These are phyloP conservation scores for Pissodes strobi DNA, from an alignment of 1,140 invertebrate genomes.

Conservation along the genomic window DNA sequence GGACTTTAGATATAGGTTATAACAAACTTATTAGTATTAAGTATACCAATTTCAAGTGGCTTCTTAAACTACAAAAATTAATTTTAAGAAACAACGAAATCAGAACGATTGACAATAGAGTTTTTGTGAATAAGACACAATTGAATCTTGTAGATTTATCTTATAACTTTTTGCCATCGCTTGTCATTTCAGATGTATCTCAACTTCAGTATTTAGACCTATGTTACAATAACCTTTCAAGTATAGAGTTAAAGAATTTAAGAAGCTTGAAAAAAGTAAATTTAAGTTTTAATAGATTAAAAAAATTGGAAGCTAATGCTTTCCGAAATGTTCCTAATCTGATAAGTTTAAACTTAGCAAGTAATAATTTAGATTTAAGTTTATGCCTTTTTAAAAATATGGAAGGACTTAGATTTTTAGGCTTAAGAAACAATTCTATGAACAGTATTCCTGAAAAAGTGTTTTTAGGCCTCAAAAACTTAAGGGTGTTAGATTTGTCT, in stretches of 20 bases:
- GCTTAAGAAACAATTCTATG: conserved; percentile 38
- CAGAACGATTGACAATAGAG: conserved; percentile 18
- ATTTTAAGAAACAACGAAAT: conserved; percentile 26
- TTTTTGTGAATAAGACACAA: conserved; percentile 24
- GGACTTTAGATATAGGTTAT: conserved; percentile 29
- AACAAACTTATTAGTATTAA: conserved; percentile 36
- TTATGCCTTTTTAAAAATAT: conserved; percentile 31
- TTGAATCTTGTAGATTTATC: conserved; percentile 39
- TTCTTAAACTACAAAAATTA: conserved; percentile 26
- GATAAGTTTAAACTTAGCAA: conserved; percentile 35
- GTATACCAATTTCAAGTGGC: conserved; percentile 9
- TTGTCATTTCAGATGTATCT: conserved; percentile 24
- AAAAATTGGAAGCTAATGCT: conserved; percentile 8
- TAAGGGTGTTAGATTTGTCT: conserved; percentile 43
- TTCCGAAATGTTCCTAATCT: conserved; percentile 33
- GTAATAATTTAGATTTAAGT: conserved; percentile 27
- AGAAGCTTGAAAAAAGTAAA: conserved; percentile 22
- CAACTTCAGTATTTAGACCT: conserved; percentile 40
- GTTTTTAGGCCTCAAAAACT: conserved; percentile 31
- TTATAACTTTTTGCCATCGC: conserved; percentile 27
- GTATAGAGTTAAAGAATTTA: conserved; percentile 23
- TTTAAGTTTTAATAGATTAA: conserved; percentile 34
- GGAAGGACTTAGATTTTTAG: conserved; percentile 28
- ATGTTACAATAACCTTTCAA: conserved; percentile 35
- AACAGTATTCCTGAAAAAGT: conserved; percentile 25